Base-by-base conservation (phyloP, 2,113 vertebrate genomes). In the Oncorhynchus clarkii region DNA sequence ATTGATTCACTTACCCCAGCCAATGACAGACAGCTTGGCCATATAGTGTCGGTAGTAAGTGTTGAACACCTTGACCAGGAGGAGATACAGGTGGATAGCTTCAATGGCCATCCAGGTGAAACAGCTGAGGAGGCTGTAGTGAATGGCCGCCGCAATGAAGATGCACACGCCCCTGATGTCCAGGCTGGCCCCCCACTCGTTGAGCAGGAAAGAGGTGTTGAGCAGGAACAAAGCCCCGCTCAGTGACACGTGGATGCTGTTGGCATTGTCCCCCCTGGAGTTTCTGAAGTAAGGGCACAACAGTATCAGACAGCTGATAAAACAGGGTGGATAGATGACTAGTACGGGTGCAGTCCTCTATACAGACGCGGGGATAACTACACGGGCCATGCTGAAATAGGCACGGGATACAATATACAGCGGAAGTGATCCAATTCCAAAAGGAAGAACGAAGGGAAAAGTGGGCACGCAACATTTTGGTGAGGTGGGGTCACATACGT, bases 61-160 rank as follows among this genome's bases (percentile, higher is more conserved):
- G 80, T 93, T 92, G 26, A 87, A 93, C 66, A 93, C 93, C 82
- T 88, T 90, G 1, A 93, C 74, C 7, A 93, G 67, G 77, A 92
- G 72, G 0, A 93, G 70, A 57, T 93, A 92, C 7, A 93, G 83
- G 76, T 93, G 93, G n/a, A 93, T 27, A 0, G 86, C 91, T 80
- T 93, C 93, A 16, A 93, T 81, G 68, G 88, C 86, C 91, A 93
- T 91, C 93, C 93, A 93, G 72, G 85, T 91, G 82, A 93, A 92
- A 77, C 76, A 85, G 85, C 85, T 87, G 66, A 93, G 86, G 76
- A 93, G 27, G 27, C 88, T 87, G 82, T 79, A 93, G 72, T 93
- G 88, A 74, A 92, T 88, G 66, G 74, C 14, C 3, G 82, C 85
- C 3, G 91, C 90, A 0, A 92, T 49, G 5, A 88, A 76, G 66